Conservation (phyloP, 2,113 vertebrate genomes). For the Hystrix brachyura region DNA sequence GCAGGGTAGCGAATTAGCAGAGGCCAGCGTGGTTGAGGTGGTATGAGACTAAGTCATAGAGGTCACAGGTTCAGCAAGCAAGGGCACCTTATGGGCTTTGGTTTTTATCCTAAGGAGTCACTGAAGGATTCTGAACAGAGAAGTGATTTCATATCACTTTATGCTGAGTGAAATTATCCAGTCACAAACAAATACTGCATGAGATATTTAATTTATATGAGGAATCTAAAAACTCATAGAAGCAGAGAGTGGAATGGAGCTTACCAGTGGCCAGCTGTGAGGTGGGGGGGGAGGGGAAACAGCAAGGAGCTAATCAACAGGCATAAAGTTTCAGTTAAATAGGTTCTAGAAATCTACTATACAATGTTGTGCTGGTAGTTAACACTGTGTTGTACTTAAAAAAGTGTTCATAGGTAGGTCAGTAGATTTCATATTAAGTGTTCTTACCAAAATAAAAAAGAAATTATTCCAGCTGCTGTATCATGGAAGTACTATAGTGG, state of each 20-base stretch:
- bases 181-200: not conserved
- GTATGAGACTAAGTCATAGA: too few relatives aligned
- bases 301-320: not conserved
- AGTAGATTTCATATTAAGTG: not conserved
- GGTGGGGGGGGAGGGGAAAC: too few relatives aligned
- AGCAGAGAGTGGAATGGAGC: not conserved
- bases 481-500: not conserved
- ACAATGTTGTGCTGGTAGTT: not conserved
- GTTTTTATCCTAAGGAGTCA: not conserved
- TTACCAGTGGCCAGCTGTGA: not conserved
- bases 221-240: not conserved
- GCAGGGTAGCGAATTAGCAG: not conserved
- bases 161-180: not conserved
- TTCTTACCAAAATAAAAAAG: not conserved
- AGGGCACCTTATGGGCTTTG: not conserved
- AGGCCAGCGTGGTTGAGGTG: not conserved
- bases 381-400: not conserved
- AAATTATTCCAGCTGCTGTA: not conserved
- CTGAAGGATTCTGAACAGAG: not conserved
- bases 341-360: not conserved
- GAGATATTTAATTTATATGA: not conserved
- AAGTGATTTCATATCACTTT: not conserved
- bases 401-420: not conserved
- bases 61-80: not conserved
- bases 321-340: not conserved